Base-by-base conservation (phyloP, 2,797 vertebrate species). In the Apogon hyalosoma region DNA sequence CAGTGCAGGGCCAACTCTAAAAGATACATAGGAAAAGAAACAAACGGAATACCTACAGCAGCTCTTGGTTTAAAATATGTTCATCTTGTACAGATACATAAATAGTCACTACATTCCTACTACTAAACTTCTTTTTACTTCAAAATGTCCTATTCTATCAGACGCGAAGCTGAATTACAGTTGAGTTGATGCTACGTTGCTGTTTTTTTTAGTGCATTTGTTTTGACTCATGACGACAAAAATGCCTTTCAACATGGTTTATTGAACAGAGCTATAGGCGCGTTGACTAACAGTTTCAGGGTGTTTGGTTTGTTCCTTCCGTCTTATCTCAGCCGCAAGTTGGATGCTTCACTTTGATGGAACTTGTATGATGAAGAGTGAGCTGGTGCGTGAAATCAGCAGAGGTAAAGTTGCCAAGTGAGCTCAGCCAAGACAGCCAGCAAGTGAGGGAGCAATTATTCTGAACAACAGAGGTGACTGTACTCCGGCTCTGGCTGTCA, bases 341-440 rank as follows among this genome's bases (percentile, higher is more conserved):
- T 64, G 8, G 11, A 15, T 40, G 24, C 31, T 19, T 12, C 15
- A 15, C 58, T 81, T 63, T 63, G 67, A 63, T 76, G 66, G 28
- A 52, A 52, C 47, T 63, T 63, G 45, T 59, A 24, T 68, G 65
- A 78, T 64, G 56, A 52, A 58, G 58, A 80, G 73, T 41, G 63
- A 79, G 54, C 46, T 41, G 56, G 51, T 61, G 78, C 60, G 36
- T 69, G 63, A 83, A 77, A 85, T 80, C 60, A 33, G 65, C 19
- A 11, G 46, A 75, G 62, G 56, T 54, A 58, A 69, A 63, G 57
- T 66, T 65, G 38, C 50, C 43, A 46, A 48, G 55, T 11, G 58
- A 60, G n/a, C 62, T 73, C 40, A 64, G 18, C 56, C 31, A 52
- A 53, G 63, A 67, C 48, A 68, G 65, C 14, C 19, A 16, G 55